Evolutionary conservation across 2,797 vertebrate species (phyloP), one percentile per base, ranked within the genome.

Genomic region (Podarcis lilfordi): DNA sequence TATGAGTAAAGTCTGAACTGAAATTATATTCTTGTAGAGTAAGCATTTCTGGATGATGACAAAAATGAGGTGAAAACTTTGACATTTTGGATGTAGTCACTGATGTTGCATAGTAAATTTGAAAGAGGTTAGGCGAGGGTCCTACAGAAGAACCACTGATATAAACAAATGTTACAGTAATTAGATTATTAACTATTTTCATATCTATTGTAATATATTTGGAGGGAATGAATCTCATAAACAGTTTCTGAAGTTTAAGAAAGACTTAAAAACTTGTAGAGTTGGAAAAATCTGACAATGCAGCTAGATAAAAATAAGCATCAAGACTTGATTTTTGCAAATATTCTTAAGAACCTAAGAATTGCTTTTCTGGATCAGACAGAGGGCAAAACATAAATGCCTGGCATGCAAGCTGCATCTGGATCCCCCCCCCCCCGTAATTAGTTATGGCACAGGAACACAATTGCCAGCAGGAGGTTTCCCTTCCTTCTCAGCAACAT

Each of bases 21-120:
- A 92, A 93, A 69, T 55, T 25, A 77, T 71, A 80, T 80, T 91
- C 19, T 64, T 91, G 23, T 61, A 87, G 80, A 92, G 59, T n/a
- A 80, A 90, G 84, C 35, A 81, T 50, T 78, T 71, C 23, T 80
- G 35, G 61, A 69, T 68, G 64, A 84, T 86, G 82, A 85, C 80
- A 80, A 88, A 19, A 89, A 7, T 37, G 86, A 89, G 90, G 85
- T 19, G 2, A 88, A 90, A 35, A 77, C 11, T 66, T 55, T 71
- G 72, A 88, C 23, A 85, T 91, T 91, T 71, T 77, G 9, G n/a
- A 37, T 61, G 55, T 1, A 50, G 19, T 77, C 21, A 19, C 40
- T 68, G 61, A 69, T 66, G 37, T 29, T 78, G 17, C 50, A 7
- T 19, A 83, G 29, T 43, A 45, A 35, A 66, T 82, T 81, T 37